These are phyloP conservation scores for Andrena bucephala DNA, from an alignment of 2,888 invertebrate genomes.

Conservation along the genomic window DNA sequence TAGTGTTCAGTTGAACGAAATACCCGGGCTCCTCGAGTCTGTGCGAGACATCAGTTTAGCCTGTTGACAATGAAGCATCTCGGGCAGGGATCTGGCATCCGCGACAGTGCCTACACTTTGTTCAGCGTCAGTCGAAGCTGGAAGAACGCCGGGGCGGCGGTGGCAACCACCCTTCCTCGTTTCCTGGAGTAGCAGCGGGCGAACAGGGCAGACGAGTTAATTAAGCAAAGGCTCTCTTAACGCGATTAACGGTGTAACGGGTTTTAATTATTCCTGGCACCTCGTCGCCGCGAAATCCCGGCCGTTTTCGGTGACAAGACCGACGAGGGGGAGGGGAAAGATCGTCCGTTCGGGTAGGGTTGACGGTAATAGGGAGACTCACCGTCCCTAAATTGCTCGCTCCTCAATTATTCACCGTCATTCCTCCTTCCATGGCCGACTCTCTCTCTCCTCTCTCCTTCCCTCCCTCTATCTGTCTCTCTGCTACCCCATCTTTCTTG, in stretches of 20 bases:
- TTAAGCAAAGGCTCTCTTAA: slow-evolving; percentile 73
- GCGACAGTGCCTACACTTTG: slow-evolving; percentile 9
- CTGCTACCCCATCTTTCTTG: slow-evolving; percentile 29
- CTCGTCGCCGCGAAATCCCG: slow-evolving; percentile 54
- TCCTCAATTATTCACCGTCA: slow-evolving; percentile 68
- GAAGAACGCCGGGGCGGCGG: not conserved
- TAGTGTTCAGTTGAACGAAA: not conserved
- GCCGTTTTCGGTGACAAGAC: slow-evolving; percentile 54
- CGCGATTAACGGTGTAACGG: slow-evolving; percentile 74
- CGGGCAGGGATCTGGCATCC: slow-evolving; percentile 8
- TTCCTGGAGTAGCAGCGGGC: slow-evolving; percentile 6
- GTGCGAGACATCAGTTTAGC: not conserved
- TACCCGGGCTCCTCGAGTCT: not conserved
- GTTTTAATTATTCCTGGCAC: slow-evolving; percentile 74
- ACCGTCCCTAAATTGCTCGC: slow-evolving; percentile 70
- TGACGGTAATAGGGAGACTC: slow-evolving; percentile 59
- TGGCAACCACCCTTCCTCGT: slow-evolving; percentile 2
- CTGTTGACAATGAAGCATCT: not conserved
- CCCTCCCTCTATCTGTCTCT: not conserved
- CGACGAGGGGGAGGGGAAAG: not conserved
- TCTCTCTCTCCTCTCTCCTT: slow-evolving; percentile 3
- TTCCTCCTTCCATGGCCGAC: slow-evolving; percentile 31
- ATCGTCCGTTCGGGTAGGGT: slow-evolving; percentile 34
- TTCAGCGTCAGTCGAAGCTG: not conserved
- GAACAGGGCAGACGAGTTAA: slow-evolving; percentile 63